Percentiles rank a stretch among this genome's conserved stretches.
Conservation (phyloP, 2,888 invertebrate genomes). For the Lamellibrachia satsuma region DNA sequence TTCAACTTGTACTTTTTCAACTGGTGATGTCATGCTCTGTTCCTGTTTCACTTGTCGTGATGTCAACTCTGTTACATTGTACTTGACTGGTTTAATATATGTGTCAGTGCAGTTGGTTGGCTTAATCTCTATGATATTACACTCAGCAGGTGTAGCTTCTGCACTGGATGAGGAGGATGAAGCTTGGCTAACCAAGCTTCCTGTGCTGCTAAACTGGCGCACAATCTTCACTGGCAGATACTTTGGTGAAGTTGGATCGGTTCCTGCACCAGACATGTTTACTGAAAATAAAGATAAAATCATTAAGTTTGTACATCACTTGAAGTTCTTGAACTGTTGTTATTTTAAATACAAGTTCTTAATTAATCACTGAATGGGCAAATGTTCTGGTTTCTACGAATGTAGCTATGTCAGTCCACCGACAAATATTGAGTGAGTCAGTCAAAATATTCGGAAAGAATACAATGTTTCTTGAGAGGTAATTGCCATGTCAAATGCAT, state of each 20-base stretch:
- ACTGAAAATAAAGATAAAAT: background rate
- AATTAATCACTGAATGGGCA: no score
- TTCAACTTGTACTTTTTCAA: background rate
- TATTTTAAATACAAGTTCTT: no score
- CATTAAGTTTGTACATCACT: no score
- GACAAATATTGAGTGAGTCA: no score
- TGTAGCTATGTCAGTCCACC: no score
- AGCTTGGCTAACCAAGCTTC: background rate
- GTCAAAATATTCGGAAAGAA: no score
- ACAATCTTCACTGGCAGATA: background rate
- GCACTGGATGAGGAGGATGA: background rate
- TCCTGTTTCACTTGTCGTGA: background rate
- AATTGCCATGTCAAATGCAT: no score
- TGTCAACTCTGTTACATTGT: background rate
- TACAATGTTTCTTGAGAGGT: no score
- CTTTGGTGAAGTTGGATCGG: background rate
- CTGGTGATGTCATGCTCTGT: background rate
- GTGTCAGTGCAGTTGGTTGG: background rate
- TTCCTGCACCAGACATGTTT: background rate
- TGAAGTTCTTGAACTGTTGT: no score
- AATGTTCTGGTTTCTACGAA: no score
- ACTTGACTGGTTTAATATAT: background rate
- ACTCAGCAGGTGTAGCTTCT: background rate
- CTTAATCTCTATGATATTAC: background rate
- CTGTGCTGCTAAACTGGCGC: conserved; percentile 3